Evolutionary conservation across 2,113 vertebrate species (phyloP).

Genomic region (Oceanodroma tethys): DNA sequence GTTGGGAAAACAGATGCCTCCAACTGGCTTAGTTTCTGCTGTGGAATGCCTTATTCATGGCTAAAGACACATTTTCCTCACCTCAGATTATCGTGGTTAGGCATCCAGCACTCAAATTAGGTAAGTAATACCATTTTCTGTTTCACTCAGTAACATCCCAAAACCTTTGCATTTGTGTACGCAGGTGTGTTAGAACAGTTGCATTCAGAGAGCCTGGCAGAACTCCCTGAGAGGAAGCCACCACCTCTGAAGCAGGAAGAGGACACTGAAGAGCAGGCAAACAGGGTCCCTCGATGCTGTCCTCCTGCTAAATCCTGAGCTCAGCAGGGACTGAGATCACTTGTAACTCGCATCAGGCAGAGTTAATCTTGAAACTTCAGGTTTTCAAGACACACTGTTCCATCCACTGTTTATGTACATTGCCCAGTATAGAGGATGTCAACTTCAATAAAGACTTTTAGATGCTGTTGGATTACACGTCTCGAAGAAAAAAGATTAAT

Average conservation of each 20-base stretch:
- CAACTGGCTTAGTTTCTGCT: neutral
- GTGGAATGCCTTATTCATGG: neutral
- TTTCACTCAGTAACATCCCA: accelerated
- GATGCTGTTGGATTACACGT: neutral
- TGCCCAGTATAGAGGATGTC: neutral
- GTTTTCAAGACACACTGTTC: neutral
- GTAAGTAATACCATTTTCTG: neutral
- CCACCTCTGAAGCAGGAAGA: neutral
- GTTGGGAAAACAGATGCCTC: neutral
- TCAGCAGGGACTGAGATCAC: accelerated
- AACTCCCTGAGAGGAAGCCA: neutral
- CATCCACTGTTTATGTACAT: neutral
- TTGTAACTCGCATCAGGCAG: neutral
- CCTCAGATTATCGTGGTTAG: neutral
- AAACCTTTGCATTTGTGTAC: neutral
- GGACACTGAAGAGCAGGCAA: neutral
- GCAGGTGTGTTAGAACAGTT: accelerated
- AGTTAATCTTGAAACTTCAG: neutral
- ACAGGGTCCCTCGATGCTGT: accelerated
- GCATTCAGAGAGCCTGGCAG: neutral
- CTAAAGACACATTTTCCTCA: neutral
- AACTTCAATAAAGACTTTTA: neutral
- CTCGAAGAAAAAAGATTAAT: neutral
- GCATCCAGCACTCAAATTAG: neutral
- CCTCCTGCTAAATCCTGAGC: neutral